Evolutionary conservation across 2,113 vertebrate genomes (phyloP), one percentile per base, ranked within the genome.

Genomic region (Ophthalmolycus amberensis): DNA sequence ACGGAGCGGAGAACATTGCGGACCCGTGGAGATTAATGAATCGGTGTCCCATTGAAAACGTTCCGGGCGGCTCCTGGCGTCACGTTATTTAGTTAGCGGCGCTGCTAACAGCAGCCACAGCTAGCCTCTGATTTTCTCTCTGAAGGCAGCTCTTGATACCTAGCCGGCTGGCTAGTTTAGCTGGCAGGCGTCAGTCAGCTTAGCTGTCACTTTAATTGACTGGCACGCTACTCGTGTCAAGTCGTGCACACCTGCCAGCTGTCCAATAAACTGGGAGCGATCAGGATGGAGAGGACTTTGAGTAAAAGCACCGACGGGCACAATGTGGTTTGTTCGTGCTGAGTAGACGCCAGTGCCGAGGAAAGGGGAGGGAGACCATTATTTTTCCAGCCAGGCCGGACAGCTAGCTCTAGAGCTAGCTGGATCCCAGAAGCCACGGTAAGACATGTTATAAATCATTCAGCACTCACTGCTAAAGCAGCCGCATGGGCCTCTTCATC

Each of bases 361-460:
- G 86, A 85, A 83, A 79, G 85, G 87, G 88, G 80, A 83, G 90
- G 74, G 88, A 82, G 81, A 92, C 76, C 79, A 82, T 60, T 77
- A 90, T 90, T 93, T 58, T 93, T 91, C 88, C 90, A 76, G 75
- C 74, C 90, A 93, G 92, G 92, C 91, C 91, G 78, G 93, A 87
- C 27, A 94, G 94, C 94, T 94, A 93, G 90, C 94, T 90, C 60
- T 12, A 37, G 70, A 58, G 94, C 94, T 95, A 94, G 94, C 94
- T 93, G 94, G 94, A 94, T 90, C 74, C 91, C 89, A 90, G 83
- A 90, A 93, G 90, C 92, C 94, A 95, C 94, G 94, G 94, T 95
- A 91, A 91, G 94, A 88, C 58, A 29, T 71, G 77, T 80, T 84
- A 82, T 83, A 80, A 90, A 90, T 90, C 79, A 90, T 89, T 83